Evolutionary conservation across 2,888 invertebrate genomes (phyloP).

Genomic region (Hetaerina titia): DNA sequence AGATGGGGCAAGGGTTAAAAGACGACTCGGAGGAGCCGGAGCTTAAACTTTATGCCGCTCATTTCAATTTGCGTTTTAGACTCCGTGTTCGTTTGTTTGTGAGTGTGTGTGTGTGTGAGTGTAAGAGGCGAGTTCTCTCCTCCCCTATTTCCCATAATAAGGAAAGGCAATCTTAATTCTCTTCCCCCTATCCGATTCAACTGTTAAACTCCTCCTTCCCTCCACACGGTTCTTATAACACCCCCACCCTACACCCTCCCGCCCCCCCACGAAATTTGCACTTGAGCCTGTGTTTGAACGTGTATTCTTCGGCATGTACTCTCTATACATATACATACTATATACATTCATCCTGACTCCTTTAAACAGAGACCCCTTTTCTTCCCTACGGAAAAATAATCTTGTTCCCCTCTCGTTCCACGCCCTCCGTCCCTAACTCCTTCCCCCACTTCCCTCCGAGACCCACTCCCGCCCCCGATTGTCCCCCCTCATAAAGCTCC

Average conservation of each 20-base stretch:
- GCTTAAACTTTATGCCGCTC: neutral
- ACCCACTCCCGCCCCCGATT: neutral
- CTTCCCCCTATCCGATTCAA: neutral
- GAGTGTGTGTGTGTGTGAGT: neutral
- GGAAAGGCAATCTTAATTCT: slow-evolving; percentile 58
- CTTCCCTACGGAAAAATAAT: neutral
- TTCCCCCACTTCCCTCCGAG: neutral
- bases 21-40: neutral
- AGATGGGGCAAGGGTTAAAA: neutral
- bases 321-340: neutral
- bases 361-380: neutral
- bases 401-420: neutral
- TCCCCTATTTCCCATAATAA: neutral
- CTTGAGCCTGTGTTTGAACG: neutral
- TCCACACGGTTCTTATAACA: neutral
- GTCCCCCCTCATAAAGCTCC: slow-evolving; percentile 60
- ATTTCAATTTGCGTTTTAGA: neutral
- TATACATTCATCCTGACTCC: neutral
- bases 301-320: neutral
- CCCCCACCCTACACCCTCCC: neutral
- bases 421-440: neutral
- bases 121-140: too few species aligned
- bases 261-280: neutral
- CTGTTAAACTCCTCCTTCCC: neutral
- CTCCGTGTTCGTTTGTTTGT: neutral